Evolutionary conservation across 2,797 vertebrate species (phyloP).

Genomic region (Alca torda): DNA sequence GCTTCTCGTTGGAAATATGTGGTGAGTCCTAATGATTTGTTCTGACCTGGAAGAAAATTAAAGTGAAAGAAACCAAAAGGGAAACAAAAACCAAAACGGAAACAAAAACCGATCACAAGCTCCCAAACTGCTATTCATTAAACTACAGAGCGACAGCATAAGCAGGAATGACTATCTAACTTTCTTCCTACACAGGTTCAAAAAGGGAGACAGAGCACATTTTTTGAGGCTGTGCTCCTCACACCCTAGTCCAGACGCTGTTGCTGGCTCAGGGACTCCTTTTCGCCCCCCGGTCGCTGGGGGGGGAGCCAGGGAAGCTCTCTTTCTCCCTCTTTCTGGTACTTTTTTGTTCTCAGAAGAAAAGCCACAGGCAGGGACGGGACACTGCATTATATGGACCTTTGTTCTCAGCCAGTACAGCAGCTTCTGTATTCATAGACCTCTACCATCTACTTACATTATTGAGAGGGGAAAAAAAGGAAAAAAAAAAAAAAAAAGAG

Average conservation of each 20-base stretch:
- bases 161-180: not conserved
- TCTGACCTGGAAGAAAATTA: not conserved
- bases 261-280: not conserved
- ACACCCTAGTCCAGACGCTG: not conserved
- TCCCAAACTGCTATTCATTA: not conserved
- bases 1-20: not conserved
- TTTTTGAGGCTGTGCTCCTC: not conserved
- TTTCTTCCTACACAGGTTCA: not conserved
- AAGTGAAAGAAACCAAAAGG: not conserved
- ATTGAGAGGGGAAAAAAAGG: not conserved
- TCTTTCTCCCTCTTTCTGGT: not conserved
- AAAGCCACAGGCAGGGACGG: not conserved
- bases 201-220: not conserved
- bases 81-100: not conserved
- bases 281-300: rapidly evolving
- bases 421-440: not conserved
- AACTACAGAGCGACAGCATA: not conserved
- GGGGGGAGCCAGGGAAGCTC: not conserved
- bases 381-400: not conserved
- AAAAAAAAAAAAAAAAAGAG: not conserved
- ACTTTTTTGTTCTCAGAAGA: not conserved
- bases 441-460: not conserved
- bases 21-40: not conserved
- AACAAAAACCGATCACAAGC: not conserved
- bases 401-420: not conserved